Base-by-base conservation (phyloP, 2,113 vertebrate genomes). In the Anolis carolinensis region DNA sequence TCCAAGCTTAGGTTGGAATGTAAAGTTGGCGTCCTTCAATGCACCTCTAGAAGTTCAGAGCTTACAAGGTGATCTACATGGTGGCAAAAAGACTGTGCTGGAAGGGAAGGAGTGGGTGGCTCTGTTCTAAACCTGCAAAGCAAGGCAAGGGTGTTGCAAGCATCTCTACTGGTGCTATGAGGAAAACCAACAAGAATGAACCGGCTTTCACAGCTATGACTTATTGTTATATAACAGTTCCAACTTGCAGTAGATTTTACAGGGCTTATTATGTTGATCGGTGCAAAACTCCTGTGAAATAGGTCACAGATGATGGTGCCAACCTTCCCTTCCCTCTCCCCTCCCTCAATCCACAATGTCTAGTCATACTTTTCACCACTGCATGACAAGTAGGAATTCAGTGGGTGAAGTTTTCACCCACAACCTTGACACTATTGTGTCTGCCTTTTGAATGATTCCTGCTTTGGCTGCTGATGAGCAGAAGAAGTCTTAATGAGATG, bases 1-100 rank as follows among this genome's bases (percentile, higher is more conserved):
- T 83, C 65, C 27, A 71, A 34, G 73, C 79, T 88, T 76, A 44
- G 76, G 14, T 83, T 86, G 70, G 90, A 92, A 89, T 82, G 71
- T 16, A 76, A 65, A 30, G 65, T 79, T 62, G 80, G 80, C 34
- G 32, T 83, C 83, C 32, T 63, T 34, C 34, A 84, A 73, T 67
- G 52, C 79, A 68, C 21, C 13, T 36, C 39, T 32, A 27, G 65
- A 85, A 59, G 71, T 71, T 55, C 68, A 77, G 20, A 65, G 39
- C 27, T 63, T 18, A 59, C 18, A 65, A 30, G 55, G 73, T 34
- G 20, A 4, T 13, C 48, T 23, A 30, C 10, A 21, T 11, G 50
- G 62, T 16, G 34, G 50, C 18, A 63, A 36, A 44, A 36, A 65
- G 23, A 25, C 27, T 44, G 10, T 9, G n/a, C 67, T 72, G 7